Conservation (phyloP, 2,113 vertebrate genomes). For the Coptodon rendalli region DNA sequence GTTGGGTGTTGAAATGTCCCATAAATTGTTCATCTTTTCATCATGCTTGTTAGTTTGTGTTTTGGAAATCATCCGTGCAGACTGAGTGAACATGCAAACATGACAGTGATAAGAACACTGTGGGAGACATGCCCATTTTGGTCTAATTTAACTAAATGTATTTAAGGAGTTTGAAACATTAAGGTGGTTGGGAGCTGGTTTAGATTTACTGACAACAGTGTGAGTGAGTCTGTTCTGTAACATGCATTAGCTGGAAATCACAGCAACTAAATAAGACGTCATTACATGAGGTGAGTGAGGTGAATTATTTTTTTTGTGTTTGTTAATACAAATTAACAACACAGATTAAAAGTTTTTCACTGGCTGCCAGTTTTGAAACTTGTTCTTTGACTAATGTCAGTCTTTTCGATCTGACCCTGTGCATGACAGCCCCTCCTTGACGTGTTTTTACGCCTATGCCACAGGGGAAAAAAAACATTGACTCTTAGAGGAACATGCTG, state of each 20-base stretch:
- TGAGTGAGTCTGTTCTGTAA: background rate
- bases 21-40: background rate
- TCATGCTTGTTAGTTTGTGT: background rate
- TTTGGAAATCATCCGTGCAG: background rate
- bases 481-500: background rate
- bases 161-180: background rate
- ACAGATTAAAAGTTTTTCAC: background rate
- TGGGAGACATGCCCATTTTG: background rate
- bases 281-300: background rate
- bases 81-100: background rate
- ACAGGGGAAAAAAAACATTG: background rate
- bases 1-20: background rate
- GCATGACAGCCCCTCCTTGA: background rate
- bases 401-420: background rate
- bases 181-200: background rate
- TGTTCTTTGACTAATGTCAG: background rate
- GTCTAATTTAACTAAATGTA: background rate
- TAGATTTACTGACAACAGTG: background rate
- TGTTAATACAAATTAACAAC: background rate
- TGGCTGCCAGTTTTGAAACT: background rate
- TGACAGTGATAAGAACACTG: background rate
- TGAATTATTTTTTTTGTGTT: background rate
- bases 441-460: fast-evolving
- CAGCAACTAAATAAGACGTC: background rate
- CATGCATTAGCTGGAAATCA: background rate